Conservation (phyloP, 2,113 vertebrate species). For the Perognathus longimembris region DNA sequence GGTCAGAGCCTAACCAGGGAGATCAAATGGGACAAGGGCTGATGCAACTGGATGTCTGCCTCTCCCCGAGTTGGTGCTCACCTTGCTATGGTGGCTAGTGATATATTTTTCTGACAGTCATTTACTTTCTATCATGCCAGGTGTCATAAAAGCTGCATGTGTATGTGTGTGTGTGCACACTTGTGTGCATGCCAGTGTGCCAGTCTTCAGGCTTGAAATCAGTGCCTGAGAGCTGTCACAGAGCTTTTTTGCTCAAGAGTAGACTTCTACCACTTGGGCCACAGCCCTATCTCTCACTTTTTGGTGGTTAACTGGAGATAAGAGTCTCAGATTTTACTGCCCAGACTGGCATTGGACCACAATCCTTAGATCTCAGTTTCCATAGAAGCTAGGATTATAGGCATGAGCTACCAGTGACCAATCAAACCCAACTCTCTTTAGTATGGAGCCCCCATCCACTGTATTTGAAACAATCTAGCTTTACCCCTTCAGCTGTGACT, state of each 20-base stretch:
- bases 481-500: fast-evolving
- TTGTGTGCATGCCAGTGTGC: no score
- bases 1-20: background rate
- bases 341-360: no score
- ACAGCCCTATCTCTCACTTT: no score
- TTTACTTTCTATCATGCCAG: fast-evolving
- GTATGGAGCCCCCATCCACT: background rate
- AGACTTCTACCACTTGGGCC: no score
- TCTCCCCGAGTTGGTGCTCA: fast-evolving
- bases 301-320: no score
- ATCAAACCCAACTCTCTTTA: background rate
- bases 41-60: background rate
- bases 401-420: no score
- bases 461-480: background rate
- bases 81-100: background rate
- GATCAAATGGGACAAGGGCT: background rate
- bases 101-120: background rate
- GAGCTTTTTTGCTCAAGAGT: no score
- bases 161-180: background rate
- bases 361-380: no score
- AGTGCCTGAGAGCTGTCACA: no score
- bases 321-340: no score
- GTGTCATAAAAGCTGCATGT: background rate
- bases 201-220: no score
- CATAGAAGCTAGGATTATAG: no score